Evolutionary conservation across 2,797 vertebrate species (phyloP), one percentile per base, ranked within the genome.

Genomic region (Pyrocephalus nanus): DNA sequence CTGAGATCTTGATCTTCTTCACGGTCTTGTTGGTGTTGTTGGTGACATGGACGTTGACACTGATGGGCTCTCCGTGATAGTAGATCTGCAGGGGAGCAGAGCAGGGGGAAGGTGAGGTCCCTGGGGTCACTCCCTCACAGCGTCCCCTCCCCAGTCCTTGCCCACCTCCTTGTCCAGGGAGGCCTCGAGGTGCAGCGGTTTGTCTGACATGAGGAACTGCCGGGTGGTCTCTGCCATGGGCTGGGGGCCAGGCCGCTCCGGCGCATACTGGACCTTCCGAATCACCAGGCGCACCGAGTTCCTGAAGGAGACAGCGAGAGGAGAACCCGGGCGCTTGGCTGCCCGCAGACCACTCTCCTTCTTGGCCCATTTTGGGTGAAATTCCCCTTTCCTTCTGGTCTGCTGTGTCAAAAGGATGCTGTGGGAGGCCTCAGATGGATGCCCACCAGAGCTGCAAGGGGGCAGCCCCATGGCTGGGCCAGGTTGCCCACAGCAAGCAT

Each of bases 21-120:
- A 99, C 99, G 0, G 98, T 99, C 98, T 99, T 99, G 98, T 99
- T 99, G 95, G 99, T 99, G 97, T 99, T 99, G 98, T 99, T 99
- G 89, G 99, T 99, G 96, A 99, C 99, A 0, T 99, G 99, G 25
- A 99, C 99, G 0, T 99, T 99, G 72, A 99, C 98, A 1, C 98
- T 99, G 97, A 99, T 99, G 11, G 99, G 99, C n/a, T 99, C 99
- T 2, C 99, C 99, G 0, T 99, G 99, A 95, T 99, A 99, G 90
- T 99, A 99, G 91, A 99, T 99, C 99, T 99, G 92, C 2, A 12
- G 62, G 40, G 17, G 27, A 73, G 42, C 16, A 53, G 40, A 60
- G 25, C n/a, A 29, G 5, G 8, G 15, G 19, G 7, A 8, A 29
- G 1, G 16, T 58, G 58, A 88, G 20, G 71, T 40, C 60, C 32